Evolutionary conservation across 2,797 vertebrate species (phyloP), one percentile per base, ranked within the genome.

Genomic region (Hapalemur alaotrensis): DNA sequence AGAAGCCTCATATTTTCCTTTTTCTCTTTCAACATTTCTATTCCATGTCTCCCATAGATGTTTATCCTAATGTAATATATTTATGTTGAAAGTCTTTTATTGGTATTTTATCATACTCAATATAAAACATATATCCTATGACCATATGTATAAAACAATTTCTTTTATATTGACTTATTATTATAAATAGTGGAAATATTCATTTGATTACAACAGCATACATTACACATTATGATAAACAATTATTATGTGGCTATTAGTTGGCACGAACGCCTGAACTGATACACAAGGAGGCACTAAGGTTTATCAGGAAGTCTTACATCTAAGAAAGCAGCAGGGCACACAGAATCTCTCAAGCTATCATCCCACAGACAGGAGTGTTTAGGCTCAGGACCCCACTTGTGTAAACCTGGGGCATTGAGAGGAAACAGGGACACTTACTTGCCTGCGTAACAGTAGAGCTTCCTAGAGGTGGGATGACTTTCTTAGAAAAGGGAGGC

Each of bases 131-230:
- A 50, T 30, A 69, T 78, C 52, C 52, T 50, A 28, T 78, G n/a
- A 90, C 15, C 75, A 32, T 25, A n/a, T 22, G 65, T 80, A 28
- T n/a, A 63, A 82, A 82, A 63, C 1, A 15, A 30, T 41, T 67
- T 88, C 76, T 94, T 67, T 81, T 63, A 73, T 22, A 50, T 32
- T 52, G 82, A 73, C 30, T 35, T 80, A 46, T 89, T 25, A 67
- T 50, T 41, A 48, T 75, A 82, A 61, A 88, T 50, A n/a, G 6
- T 73, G 50, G 7, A 32, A 32, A 82, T 54, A 59, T 30, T 46
- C 15, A 48, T 81, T 95, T n/a, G 52, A 76, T 65, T 63, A 46
- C 48, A 84, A 61, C 2, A 48, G 75, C 73, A 22, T 38, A 76
- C 32, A 30, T 46, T 63, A 85, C 18, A 3, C 48, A 50, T 50